phyloP scores from a whole-genome alignment of 2,797 vertebrate species.

The Mormyrops attenuatus region DNA sequence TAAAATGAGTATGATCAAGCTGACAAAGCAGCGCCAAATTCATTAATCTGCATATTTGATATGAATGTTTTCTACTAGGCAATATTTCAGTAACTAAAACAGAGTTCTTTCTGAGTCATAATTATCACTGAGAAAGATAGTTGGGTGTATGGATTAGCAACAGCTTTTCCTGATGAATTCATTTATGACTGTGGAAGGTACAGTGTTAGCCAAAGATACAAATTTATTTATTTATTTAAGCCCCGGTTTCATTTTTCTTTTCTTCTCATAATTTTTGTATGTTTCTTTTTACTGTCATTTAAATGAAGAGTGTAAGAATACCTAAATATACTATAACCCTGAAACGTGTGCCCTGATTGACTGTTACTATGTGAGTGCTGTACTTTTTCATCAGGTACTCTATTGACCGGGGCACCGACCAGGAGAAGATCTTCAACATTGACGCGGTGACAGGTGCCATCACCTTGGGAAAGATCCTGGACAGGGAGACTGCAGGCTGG shows the following conservation, averaged over 20 bases:
- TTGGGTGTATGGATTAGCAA: not conserved
- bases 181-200: not conserved
- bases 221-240: not conserved
- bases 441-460: conserved; percentile 83
- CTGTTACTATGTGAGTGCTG: not conserved
- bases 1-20: not conserved
- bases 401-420: conserved; percentile 79
- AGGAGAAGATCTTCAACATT: conserved; percentile 88
- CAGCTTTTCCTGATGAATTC: not conserved
- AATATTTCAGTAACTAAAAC: not conserved
- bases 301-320: not conserved
- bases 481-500: conserved; percentile 92
- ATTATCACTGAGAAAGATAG: not conserved
- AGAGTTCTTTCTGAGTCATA: not conserved
- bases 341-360: not conserved
- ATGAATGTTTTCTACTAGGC: not conserved
- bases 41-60: not conserved
- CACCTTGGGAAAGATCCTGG: conserved; percentile 81
- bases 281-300: not conserved
- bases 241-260: not conserved
- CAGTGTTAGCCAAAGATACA: not conserved
- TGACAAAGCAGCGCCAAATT: not conserved
- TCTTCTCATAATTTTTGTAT: not conserved
- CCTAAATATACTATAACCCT: not conserved
- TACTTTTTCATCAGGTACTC: conserved; percentile 68